Percentiles rank a stretch among this genome's conserved stretches.
Conservation (phyloP, 2,797 vertebrate genomes). For the Hydrophis major region DNA sequence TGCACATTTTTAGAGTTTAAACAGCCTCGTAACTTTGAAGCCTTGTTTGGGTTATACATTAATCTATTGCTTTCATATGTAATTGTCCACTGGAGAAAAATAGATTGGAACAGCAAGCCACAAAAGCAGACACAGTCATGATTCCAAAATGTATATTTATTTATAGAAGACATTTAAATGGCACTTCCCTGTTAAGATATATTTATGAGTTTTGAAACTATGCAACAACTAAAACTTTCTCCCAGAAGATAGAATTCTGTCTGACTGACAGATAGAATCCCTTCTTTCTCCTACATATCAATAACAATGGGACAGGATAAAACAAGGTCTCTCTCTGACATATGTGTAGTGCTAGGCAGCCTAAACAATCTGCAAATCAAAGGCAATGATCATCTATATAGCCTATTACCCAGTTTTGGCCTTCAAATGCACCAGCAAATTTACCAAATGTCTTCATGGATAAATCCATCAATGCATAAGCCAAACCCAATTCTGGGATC, state of each 20-base stretch:
- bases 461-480: neutral
- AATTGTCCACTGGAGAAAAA: neutral
- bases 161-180: neutral
- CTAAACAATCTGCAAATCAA: neutral
- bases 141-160: neutral
- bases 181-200: neutral
- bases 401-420: neutral
- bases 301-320: neutral
- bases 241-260: neutral
- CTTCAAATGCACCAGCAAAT: neutral
- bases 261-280: neutral
- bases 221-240: neutral
- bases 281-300: neutral
- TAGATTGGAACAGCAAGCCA: neutral
- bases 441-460: neutral
- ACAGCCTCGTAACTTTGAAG: neutral
- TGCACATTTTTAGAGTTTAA: neutral
- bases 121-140: neutral
- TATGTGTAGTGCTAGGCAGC: neutral
- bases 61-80: constrained; percentile 5
- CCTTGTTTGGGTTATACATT: neutral
- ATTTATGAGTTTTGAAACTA: neutral
- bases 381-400: neutral
- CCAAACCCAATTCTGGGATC: neutral
- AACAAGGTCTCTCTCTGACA: neutral